phyloP scores from a whole-genome alignment of 23 tunicate genomes.

The Phallusia fumigata region DNA sequence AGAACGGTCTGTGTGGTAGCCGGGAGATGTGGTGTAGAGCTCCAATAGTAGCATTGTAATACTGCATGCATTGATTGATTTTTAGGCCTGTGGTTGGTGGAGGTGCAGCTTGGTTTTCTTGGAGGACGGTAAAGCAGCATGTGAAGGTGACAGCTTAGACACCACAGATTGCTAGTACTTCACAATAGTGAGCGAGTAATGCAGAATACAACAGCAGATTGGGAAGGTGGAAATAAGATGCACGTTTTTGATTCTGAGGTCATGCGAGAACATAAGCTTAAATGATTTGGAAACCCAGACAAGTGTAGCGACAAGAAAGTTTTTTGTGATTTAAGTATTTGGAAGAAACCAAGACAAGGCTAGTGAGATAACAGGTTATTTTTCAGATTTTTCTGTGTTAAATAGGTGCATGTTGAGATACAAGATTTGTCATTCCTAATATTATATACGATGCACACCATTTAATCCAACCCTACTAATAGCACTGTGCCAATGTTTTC shows the following conservation, averaged over 20 bases:
- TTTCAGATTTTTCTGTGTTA: not conserved
- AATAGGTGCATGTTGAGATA: not conserved
- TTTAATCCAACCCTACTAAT: constrained; percentile 5
- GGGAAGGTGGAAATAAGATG: no score
- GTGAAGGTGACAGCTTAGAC: not conserved
- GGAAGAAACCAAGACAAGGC: no score
- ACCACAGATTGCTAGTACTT: no score
- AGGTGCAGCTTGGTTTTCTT: not conserved
- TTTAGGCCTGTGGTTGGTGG: not conserved
- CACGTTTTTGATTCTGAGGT: no score
- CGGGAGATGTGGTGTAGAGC: not conserved
- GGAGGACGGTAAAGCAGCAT: not conserved
- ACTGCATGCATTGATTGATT: not conserved
- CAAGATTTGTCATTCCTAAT: not conserved
- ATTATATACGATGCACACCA: not conserved
- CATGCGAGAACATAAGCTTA: not conserved
- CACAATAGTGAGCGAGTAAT: no score
- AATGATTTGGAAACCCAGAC: not conserved
- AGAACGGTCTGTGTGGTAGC: not conserved
- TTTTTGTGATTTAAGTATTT: no score
- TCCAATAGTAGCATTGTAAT: not conserved
- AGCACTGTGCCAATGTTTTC: not conserved
- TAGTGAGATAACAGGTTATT: no score
- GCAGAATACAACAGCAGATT: no score
- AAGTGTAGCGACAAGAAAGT: no score